Evolutionary conservation across 1,140 invertebrate species (phyloP).

Genomic region (Lordiphosa stackelbergi): DNA sequence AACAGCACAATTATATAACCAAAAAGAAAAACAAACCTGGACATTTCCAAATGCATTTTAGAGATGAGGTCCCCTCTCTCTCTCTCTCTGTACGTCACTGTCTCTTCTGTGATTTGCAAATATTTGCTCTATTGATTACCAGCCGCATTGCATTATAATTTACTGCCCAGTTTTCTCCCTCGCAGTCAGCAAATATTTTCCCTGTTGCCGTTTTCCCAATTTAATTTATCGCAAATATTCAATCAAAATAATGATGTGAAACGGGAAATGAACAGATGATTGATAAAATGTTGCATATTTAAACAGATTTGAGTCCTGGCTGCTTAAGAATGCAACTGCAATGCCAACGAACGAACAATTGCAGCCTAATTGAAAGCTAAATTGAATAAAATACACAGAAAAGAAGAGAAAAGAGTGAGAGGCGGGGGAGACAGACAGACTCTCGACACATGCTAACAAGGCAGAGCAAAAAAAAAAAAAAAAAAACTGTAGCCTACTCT

Average conservation of each 20-base stretch:
- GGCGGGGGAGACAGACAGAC: conserved; percentile 2
- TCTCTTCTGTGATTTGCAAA: conserved; percentile 47
- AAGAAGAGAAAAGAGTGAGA: background rate
- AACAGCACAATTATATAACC: conserved; percentile 28
- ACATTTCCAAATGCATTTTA: conserved; percentile 23
- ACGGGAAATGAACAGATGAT: conserved; percentile 44
- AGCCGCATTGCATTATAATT: conserved; percentile 48
- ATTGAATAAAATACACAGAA: conserved; percentile 64
- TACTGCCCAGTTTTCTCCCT: conserved; percentile 9
- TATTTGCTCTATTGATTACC: conserved; percentile 69
- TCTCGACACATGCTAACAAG: conserved; percentile 64
- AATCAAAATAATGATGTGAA: conserved; percentile 73
- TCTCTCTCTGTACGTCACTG: background rate
- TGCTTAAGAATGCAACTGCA: conserved; percentile 66
- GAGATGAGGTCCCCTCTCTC: too few relatives aligned
- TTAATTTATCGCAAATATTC: conserved; percentile 76
- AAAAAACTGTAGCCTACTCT: conserved; percentile 60
- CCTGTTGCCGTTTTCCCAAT: conserved; percentile 55
- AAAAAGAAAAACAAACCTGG: conserved; percentile 6
- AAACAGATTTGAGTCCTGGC: conserved; percentile 22
- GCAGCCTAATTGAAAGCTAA: conserved; percentile 75
- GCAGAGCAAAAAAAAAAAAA: conserved; percentile 25
- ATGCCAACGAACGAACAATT: conserved; percentile 66
- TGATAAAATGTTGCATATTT: conserved; percentile 27
- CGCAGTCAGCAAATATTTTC: conserved; percentile 38